Evolutionary conservation across 2,113 vertebrate genomes (phyloP).

Genomic region (Leuciscus idus): DNA sequence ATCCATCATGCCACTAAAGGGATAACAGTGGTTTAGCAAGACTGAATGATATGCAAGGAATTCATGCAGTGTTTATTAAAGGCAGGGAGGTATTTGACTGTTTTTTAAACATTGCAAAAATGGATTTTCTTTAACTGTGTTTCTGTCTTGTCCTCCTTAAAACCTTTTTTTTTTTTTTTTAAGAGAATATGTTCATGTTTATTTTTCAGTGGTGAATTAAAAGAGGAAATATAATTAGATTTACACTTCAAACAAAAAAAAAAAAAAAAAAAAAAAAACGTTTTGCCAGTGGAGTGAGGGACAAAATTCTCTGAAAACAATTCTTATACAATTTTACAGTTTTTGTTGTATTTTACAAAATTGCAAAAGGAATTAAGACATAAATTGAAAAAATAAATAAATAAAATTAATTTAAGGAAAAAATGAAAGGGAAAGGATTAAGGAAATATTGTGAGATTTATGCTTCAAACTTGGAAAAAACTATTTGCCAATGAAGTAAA

Average conservation of each 20-base stretch:
- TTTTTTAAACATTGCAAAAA: background rate
- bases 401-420: too few relatives aligned
- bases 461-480: too few relatives aligned
- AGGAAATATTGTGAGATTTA: background rate
- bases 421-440: too few relatives aligned
- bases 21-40: background rate
- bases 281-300: too few relatives aligned
- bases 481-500: too few relatives aligned
- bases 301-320: too few relatives aligned
- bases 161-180: background rate
- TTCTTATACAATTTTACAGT: too few relatives aligned
- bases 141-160: background rate
- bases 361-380: background rate
- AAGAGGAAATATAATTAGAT: too few relatives aligned
- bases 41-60: conserved; percentile 8
- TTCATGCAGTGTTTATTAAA: background rate
- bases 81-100: background rate
- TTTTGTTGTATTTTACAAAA: background rate
- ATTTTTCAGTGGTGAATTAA: background rate
- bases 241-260: too few relatives aligned
- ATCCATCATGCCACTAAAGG: background rate
- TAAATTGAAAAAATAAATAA: too few relatives aligned
- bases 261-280: too few relatives aligned
- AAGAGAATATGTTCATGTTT: background rate
- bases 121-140: background rate